A percentile compares a stretch with the other conserved stretches of the same genome.
Evolutionary conservation across 2,113 vertebrate species (phyloP).

Genomic region (Pangasianodon gigas): DNA sequence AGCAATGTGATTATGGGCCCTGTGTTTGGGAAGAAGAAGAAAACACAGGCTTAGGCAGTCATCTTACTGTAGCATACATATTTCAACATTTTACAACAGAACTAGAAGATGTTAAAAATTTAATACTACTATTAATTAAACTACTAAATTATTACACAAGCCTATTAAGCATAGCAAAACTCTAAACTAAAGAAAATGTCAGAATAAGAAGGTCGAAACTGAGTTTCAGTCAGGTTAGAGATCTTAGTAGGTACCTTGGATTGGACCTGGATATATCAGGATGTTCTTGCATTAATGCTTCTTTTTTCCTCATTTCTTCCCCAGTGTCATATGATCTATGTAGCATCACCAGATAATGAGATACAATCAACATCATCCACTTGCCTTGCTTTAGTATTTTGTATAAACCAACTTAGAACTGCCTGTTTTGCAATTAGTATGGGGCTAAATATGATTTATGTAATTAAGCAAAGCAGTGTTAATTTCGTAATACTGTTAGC

Average conservation of each 20-base stretch:
- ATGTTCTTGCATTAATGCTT: slow-evolving; percentile 65
- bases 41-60: background rate
- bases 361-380: slow-evolving; percentile 56
- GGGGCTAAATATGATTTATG: background rate
- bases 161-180: background rate
- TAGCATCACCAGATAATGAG: slow-evolving; percentile 64
- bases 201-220: background rate
- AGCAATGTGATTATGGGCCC: slow-evolving; percentile 45
- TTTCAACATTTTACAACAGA: background rate
- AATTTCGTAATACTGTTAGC: slow-evolving; percentile 11
- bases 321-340: slow-evolving; percentile 74
- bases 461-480: background rate
- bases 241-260: slow-evolving; percentile 60
- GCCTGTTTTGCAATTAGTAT: slow-evolving; percentile 1
- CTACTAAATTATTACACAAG: background rate
- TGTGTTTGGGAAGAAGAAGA: slow-evolving; percentile 43
- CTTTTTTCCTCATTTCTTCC: slow-evolving; percentile 63
- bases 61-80: background rate
- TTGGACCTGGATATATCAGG: slow-evolving; percentile 54
- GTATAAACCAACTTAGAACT: background rate
- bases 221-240: background rate
- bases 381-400: background rate
- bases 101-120: background rate
- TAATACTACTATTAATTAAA: background rate
- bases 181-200: slow-evolving; percentile 14